These are phyloP conservation scores for Cosmopolites sordidus DNA, from an alignment of 2,888 invertebrate species.

Conservation along the genomic window DNA sequence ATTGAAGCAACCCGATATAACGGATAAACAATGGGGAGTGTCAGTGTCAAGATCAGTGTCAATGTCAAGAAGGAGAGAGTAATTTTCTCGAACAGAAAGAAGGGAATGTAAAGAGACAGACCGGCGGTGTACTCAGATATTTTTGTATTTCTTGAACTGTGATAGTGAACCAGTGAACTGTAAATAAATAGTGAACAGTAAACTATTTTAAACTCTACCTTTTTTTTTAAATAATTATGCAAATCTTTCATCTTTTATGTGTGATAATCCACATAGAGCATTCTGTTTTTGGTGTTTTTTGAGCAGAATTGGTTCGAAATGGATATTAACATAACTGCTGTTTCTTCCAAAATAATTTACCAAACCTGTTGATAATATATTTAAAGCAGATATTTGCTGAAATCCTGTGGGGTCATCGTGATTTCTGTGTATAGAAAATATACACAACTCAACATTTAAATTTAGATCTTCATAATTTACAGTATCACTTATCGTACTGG, in stretches of 20 bases:
- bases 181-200: no score
- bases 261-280: slow-evolving; percentile 91
- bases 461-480: slow-evolving; percentile 96
- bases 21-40: no score
- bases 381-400: slow-evolving; percentile 65
- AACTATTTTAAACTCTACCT: slow-evolving; percentile 51
- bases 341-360: slow-evolving; percentile 96
- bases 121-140: no score
- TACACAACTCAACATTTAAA: slow-evolving; percentile 85
- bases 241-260: slow-evolving; percentile 87
- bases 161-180: no score
- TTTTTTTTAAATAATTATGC: slow-evolving; percentile 71
- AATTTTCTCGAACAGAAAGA: no score
- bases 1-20: no score
- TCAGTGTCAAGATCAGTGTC: no score
- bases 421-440: slow-evolving; percentile 97
- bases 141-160: no score
- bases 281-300: slow-evolving; percentile 78
- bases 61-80: no score
- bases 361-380: slow-evolving; percentile 55
- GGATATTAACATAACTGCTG: slow-evolving; percentile 67
- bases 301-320: slow-evolving; percentile 77
- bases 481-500: slow-evolving; percentile 58
- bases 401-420: slow-evolving; percentile 87
- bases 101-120: no score